Base-by-base conservation (phyloP, 2,797 vertebrate species). In the Leptodactylus fallax region DNA sequence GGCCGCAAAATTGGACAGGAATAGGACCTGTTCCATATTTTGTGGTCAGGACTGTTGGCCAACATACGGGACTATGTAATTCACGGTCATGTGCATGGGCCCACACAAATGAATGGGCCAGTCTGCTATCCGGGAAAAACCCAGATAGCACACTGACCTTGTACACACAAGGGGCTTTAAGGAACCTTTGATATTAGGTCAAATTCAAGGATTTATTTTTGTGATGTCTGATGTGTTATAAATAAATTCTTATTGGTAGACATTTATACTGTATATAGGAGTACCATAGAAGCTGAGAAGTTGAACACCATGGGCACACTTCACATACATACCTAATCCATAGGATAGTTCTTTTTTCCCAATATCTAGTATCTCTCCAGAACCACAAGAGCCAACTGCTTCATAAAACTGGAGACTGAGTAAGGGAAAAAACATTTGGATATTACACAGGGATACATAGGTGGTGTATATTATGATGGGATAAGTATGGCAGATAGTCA, bases 321-420 rank as follows among this genome's bases (percentile, higher is more conserved):
- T 6, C 19, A 17, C 6, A 51, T 13, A 63, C 53, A 83, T 92
- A 94, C 94, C 94, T 94, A 90, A 21, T 13, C 63, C 79, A 14
- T 1, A 84, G 25, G 92, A 80, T 60, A 92, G 77, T 19, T 92
- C 91, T 83, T 95, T 95, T 90, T 97, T 96, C 81, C 17, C 87
- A 79, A 92, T 92, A 79, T 93, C 95, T 7, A 93, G 93, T 87
- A 95, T 95, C 88, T 95, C 96, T 89, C 95, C 95, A 60, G 94
- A 94, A 7, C 92, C 94, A 49, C 16, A 85, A 27, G 92, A 92
- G 61, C 93, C 93, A 56, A 95, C 88, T 0, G 58, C 58, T 86
- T 94, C 93, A 58, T 90, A 93, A 87, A 91, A 91, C 7, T 85
- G 84, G 80, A 93, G 85, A 87, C 96, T 98, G 86, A 7, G 87